A percentile compares a stretch with the other conserved stretches of the same genome.
phyloP scores from a whole-genome alignment of 2,113 vertebrate genomes.

The Ascaphus truei region DNA sequence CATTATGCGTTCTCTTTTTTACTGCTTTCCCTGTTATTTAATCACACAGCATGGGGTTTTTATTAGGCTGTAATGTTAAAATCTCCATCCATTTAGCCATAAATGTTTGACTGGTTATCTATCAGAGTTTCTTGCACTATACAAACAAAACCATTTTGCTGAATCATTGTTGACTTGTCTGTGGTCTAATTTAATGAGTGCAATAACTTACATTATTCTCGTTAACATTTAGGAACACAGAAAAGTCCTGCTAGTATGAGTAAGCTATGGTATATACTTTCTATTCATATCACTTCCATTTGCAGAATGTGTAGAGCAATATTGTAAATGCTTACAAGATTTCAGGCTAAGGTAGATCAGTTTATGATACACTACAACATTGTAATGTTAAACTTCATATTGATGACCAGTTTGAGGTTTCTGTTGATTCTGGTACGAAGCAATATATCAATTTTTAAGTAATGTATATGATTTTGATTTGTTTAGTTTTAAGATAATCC shows the following conservation, averaged over 20 bases:
- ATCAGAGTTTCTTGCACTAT: constrained; percentile 71
- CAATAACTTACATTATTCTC: constrained; percentile 75
- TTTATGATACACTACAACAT: constrained; percentile 22
- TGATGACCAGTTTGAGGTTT: too few species aligned
- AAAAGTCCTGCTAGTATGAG: constrained; percentile 63
- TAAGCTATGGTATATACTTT: constrained; percentile 53
- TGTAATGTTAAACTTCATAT: constrained; percentile 24
- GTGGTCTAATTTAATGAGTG: constrained; percentile 77
- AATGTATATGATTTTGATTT: too few species aligned
- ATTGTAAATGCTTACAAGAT: constrained; percentile 38
- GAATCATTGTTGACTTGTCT: constrained; percentile 80
- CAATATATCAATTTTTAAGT: too few species aligned
- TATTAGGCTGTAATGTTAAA: constrained; percentile 89
- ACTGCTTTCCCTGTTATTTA: constrained; percentile 88
- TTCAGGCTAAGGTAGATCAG: constrained; percentile 5
- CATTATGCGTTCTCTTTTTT: constrained; percentile 83
- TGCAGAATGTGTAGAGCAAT: constrained; percentile 55
- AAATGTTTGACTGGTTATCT: constrained; percentile 85
- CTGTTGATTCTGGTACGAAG: too few species aligned
- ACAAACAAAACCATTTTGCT: constrained; percentile 81
- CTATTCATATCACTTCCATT: constrained; percentile 53
- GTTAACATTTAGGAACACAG: constrained; percentile 71
- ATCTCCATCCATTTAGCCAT: constrained; percentile 86
- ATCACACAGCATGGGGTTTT: constrained; percentile 90
- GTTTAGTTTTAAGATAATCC: too few species aligned